Evolutionary conservation across 2,113 vertebrate species (phyloP).

Genomic region (Pipa parva): DNA sequence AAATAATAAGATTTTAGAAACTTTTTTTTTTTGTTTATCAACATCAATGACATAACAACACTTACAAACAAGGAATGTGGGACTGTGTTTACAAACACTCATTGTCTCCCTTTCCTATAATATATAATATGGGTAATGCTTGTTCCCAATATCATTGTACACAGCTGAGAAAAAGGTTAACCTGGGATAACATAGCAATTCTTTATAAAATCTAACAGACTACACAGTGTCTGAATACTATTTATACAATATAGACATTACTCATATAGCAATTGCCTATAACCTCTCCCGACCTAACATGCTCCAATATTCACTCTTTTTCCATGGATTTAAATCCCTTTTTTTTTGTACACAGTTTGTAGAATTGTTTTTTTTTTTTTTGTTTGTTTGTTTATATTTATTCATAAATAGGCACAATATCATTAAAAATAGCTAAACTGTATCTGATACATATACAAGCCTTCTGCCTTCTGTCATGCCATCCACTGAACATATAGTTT

Average conservation of each 20-base stretch:
- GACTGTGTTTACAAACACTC: constrained; percentile 95
- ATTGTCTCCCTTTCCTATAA: constrained; percentile 76
- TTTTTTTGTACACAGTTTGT: too few species aligned
- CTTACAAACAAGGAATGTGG: constrained; percentile 98
- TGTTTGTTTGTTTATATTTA: constrained; percentile 56
- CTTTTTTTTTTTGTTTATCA: constrained; percentile 93
- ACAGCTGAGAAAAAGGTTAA: constrained; percentile 83
- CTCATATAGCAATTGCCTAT: constrained; percentile 97
- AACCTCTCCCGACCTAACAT: constrained; percentile 69
- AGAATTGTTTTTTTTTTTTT: constrained; percentile 45
- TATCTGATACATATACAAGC: constrained; percentile 85
- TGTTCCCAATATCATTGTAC: constrained; percentile 69
- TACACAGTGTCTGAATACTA: constrained; percentile 99
- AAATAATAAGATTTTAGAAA: constrained; percentile 98
- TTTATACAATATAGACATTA: constrained; percentile 98
- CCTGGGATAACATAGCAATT: constrained; percentile 89
- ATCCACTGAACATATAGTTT: constrained; percentile 68
- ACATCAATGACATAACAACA: constrained; percentile 99
- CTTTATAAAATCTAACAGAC: constrained; percentile 99
- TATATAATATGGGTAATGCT: constrained; percentile 68
- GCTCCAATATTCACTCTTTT: too few species aligned
- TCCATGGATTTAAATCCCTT: constrained; percentile 61
- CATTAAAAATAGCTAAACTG: constrained; percentile 74
- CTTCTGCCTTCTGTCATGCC: constrained; percentile 80
- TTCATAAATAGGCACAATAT: constrained; percentile 93